Evolutionary conservation across 2,797 vertebrate genomes (phyloP), one percentile per base, ranked within the genome.

Genomic region (Heteromormyrus szaboi): DNA sequence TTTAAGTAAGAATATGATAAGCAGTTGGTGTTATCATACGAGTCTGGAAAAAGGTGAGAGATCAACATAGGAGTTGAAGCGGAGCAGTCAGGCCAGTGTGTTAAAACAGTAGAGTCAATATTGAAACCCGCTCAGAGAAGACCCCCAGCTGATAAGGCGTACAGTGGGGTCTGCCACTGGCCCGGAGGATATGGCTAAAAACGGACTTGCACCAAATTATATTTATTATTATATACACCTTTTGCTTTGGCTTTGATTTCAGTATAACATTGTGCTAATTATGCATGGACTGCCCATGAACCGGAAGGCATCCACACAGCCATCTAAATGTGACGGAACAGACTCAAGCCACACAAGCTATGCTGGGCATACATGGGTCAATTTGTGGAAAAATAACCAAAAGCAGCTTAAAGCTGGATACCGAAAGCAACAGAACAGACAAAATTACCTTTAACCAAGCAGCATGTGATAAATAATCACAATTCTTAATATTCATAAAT

Each of bases 21-120:
- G 88, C 88, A 76, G 50, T 54, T 19, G 48, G 84, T 86, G 84
- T 72, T 89, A 53, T 89, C 83, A 22, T 72, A 86, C n/a, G 29
- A 65, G 46, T 22, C 48, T 76, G 48, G 83, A 41, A 89, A 65
- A 88, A 46, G 54, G 29, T 53, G 83, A 86, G 25, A 72, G 59
- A 89, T 68, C 50, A 89, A 86, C 88, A 86, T 5, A 37, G 48
- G 59, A 86, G 83, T 33, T 65, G 62, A 72, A 86, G 54, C 48
- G 46, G 56, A 51, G 88, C 29, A 29, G 83, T 50, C 44, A 48
- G 65, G 59, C 85, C 81, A 7, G 88, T 51, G 51, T 25, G 54
- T 89, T 89, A 72, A 89, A 89, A 41, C 25, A 86, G 83, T 7
- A 87, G 89, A 81, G 85, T 87, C 89, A 87, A 89, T 89, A 89